These are phyloP conservation scores for Harpalus rubripes DNA, from an alignment of 2,888 invertebrate genomes.

Conservation along the genomic window DNA sequence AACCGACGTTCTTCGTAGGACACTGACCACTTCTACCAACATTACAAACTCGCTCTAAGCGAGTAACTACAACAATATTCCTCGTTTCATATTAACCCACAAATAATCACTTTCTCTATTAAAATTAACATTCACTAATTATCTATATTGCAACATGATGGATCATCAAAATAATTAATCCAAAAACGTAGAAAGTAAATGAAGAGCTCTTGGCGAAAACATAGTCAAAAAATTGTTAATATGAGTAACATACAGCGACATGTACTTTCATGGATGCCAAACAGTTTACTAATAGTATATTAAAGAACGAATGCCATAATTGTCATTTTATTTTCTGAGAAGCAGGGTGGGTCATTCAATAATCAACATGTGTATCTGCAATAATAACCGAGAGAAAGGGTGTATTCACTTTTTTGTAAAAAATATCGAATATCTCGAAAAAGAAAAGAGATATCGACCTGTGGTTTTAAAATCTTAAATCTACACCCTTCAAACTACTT, in stretches of 20 bases:
- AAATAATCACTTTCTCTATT: not conserved
- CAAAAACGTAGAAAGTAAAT: not conserved
- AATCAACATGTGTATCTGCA: no score
- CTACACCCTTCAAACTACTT: no score
- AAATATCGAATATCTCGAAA: no score
- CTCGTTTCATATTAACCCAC: not conserved
- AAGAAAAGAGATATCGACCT: no score
- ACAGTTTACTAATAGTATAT: no score
- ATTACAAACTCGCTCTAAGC: not conserved
- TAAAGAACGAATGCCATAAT: no score
- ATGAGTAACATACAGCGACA: not conserved
- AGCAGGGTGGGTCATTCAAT: no score
- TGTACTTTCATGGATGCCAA: no score
- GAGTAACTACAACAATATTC: not conserved
- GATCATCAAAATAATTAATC: not conserved
- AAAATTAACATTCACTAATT: slow-evolving; percentile 2
- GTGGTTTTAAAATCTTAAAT: no score
- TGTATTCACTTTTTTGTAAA: no score
- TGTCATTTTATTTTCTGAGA: no score
- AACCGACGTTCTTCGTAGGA: slow-evolving; percentile 41
- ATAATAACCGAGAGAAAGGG: no score
- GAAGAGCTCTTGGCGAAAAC: not conserved
- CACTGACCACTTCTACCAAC: slow-evolving; percentile 27
- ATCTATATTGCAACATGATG: not conserved
- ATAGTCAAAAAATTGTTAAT: not conserved